Evolutionary conservation across 2,888 invertebrate genomes (phyloP), one percentile per base, ranked within the genome.

Genomic region (Augiades crinisus): DNA sequence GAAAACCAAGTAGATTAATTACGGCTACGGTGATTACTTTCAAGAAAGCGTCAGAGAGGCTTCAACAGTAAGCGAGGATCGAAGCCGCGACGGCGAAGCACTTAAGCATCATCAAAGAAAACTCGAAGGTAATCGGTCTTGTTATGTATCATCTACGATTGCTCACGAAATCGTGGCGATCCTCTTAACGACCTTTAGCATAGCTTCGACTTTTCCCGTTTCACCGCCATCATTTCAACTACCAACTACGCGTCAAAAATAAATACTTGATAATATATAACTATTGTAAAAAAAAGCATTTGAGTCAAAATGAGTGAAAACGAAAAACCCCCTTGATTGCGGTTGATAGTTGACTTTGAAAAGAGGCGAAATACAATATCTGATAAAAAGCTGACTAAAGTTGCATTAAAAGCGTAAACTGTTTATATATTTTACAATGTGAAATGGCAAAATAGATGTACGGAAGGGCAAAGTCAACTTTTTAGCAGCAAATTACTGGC

Each of bases 11-110:
- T 81, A 68, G 75, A 82, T 80, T 78, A 80, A 81, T 81, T 85
- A 87, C 78, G 72, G 75, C 88, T 89, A 87, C 87, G 61, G 87
- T 88, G 88, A 86, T 81, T 81, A 85, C 77, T 83, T 76, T 72
- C 70, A 57, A 78, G 77, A 75, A 86, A 88, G 88, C 88, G 70
- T 84, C 85, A 78, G 85, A 85, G 78, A 81, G 85, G 84, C 80
- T 81, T 86, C 82, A 70, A 85, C 79, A 72, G 75, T 63, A 87
- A 88, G 88, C 88, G 78, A 81, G 86, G 85, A 75, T 77, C 75
- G 81, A 81, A 84, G 87, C 84, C 86, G 86, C 81, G 72, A 77
- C 74, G 81, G 85, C 81, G 79, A 86, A 86, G 88, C 86, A 77
- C 80, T 83, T 73, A 81, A 85, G 84, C 85, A 67, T 78, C 69